Evolutionary conservation across 2,797 vertebrate species (phyloP), one percentile per base, ranked within the genome.

Genomic region (Harpagifer antarcticus): DNA sequence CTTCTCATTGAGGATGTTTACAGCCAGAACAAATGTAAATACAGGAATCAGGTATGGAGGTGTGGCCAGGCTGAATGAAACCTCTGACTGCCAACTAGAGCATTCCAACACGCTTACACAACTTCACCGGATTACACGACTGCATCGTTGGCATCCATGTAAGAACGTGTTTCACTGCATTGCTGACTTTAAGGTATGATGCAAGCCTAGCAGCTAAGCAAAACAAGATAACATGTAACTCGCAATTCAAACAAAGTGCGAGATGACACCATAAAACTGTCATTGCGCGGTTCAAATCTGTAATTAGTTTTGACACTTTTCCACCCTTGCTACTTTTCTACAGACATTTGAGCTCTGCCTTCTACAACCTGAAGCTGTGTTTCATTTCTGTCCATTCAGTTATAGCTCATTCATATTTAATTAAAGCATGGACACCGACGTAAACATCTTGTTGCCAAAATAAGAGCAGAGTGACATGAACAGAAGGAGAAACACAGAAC

Each of bases 401-500:
- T 23, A 33, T 66, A 58, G 67, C 27, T 60, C 42, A 31, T 64
- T 63, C 37, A 42, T 4, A 42, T 47, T 55, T 14, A 70, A 43
- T 47, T 27, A 65, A 67, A 65, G 19, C 68, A 53, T n/a, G 7
- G 27, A 37, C 44, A 27, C 15, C 52, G 16, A 42, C 0, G 17
- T 33, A 20, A 69, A 69, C 52, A 27, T n/a, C 17, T 8, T n/a
- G 37, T 43, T 10, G 19, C n/a, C 49, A 69, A 70, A 74, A 66
- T 49, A 62, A 43, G 33, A 74, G 42, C 59, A 68, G 52, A 52
- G 48, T 58, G 64, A 79, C 70, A 74, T 45, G 59, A 78, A 27
- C 31, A 77, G 60, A 60, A 73, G 14, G 27, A 42, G 52, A 68
- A 55, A 76, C 23, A 58, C 3, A 60, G 33, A 55, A 76, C 58